Evolutionary conservation across 2,113 vertebrate genomes (phyloP).

Genomic region (Vicugna pacos): DNA sequence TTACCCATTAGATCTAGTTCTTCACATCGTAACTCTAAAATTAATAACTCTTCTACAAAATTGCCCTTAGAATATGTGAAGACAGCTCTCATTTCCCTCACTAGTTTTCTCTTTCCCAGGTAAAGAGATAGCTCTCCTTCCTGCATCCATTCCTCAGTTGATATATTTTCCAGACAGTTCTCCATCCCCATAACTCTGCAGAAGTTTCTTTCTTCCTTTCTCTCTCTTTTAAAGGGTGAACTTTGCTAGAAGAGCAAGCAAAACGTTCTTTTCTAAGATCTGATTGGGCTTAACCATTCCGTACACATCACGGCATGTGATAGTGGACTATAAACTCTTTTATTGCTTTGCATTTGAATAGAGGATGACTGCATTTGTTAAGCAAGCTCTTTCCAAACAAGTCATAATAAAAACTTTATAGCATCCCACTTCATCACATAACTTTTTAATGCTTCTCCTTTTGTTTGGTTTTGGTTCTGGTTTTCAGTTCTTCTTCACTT

Average conservation of each 20-base stretch:
- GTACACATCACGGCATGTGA: conserved; percentile 64
- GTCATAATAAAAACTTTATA: conserved; percentile 81
- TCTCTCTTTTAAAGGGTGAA: neutral
- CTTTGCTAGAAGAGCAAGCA: conserved; percentile 73
- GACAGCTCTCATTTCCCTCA: neutral
- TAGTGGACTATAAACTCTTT: conserved; percentile 72
- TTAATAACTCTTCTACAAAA: neutral
- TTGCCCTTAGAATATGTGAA: neutral
- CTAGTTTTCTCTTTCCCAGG: neutral
- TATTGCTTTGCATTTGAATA: conserved; percentile 75
- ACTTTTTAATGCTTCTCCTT: conserved; percentile 79
- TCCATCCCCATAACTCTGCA: neutral
- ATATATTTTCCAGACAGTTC: conserved; percentile 16
- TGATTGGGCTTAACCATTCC: conserved; percentile 59
- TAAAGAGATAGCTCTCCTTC: neutral
- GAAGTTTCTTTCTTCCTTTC: neutral
- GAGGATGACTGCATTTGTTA: conserved; percentile 79
- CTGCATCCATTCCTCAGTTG: neutral
- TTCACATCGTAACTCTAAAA: neutral
- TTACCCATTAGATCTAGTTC: neutral
- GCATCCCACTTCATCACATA: conserved; percentile 81
- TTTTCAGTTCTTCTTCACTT: conserved; percentile 61
- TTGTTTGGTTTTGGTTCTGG: conserved; percentile 77
- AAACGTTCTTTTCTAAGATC: conserved; percentile 60
- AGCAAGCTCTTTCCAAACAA: conserved; percentile 81